Conservation (phyloP, 2,888 invertebrate species). For the Hoplodrina ambigua region DNA sequence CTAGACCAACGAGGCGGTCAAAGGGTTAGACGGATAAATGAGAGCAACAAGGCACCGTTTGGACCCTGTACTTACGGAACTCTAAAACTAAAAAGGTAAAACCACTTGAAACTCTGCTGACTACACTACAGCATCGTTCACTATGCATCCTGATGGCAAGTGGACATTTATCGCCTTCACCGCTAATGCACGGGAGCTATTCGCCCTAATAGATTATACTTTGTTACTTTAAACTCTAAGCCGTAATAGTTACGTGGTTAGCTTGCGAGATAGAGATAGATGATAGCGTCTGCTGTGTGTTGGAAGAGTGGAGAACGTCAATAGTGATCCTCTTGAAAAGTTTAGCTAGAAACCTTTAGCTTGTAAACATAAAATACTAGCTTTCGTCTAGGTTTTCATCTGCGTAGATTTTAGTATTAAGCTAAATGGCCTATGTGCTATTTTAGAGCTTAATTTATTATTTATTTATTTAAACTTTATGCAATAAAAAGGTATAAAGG, state of each 20-base stretch:
- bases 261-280: conserved; percentile 26
- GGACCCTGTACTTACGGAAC: too few relatives aligned
- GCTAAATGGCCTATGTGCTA: too few relatives aligned
- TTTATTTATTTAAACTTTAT: too few relatives aligned
- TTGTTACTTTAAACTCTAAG: conserved; percentile 72
- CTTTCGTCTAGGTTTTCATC: too few relatives aligned
- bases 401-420: too few relatives aligned
- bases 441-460: too few relatives aligned
- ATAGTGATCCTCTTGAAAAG: neutral
- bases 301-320: neutral
- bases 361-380: too few relatives aligned
- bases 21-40: too few relatives aligned
- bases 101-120: conserved; percentile 19
- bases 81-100: neutral
- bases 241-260: conserved; percentile 68
- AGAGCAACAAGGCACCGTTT: too few relatives aligned
- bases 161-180: conserved; percentile 77
- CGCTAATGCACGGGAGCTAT: conserved; percentile 78
- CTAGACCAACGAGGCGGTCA: too few relatives aligned
- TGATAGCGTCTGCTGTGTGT: neutral
- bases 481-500: too few relatives aligned
- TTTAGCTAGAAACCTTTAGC: neutral
- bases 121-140: conserved; percentile 19
- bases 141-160: conserved; percentile 52
- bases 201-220: conserved; percentile 79